Base-by-base conservation (phyloP, 2,888 invertebrate species). In the Escarpia spicata region DNA sequence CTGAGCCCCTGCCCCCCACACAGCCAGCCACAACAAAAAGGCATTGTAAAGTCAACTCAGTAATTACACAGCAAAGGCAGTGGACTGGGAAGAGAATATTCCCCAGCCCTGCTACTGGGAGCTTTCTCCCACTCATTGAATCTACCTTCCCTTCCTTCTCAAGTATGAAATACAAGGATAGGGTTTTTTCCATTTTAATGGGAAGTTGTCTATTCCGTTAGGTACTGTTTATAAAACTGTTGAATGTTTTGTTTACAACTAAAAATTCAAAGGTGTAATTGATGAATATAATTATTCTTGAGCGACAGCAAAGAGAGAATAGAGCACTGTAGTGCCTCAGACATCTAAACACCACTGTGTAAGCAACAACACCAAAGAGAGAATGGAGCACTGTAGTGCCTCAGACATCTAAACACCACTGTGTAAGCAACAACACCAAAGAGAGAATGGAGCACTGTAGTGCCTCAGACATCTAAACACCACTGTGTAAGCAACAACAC, bases 1-100 rank as follows among this genome's bases (percentile, higher is more conserved):
- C 75, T 75, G 75, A 75, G 75, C 19, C 75, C 26, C n/a, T 75
- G n/a, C 75, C 60, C 60, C 75, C 75, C 26, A 75, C 75, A 75
- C 19, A n/a, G 75, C 26, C 75, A 75, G 75, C 75, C 75, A 75
- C 75, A 75, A 75, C 75, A 75, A 75, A 75, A 75, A 75, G 75
- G 26, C 75, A 75, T 75, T 75, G 75, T 75, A 6, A 75, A 75
- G 75, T 75, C 19, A 75, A 26, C 19, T 26, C 19, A 75, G 6
- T 75, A 75, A 75, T 75, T 75, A 75, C 75, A 26, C 6, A 75
- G 75, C 2, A 26, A 19, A 26, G 26, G 26, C 19, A n/a, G 19
- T 26, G 75, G 75, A n/a, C 75, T 26, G 8, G 52, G 60, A 26
- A 26, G n/a, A 26, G 19, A 75, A 12, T 12, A 52, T 3, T 52